A percentile compares a stretch with the other conserved stretches of the same genome.
Evolutionary conservation across 2,797 vertebrate species (phyloP).

Genomic region (Karalla daura): DNA sequence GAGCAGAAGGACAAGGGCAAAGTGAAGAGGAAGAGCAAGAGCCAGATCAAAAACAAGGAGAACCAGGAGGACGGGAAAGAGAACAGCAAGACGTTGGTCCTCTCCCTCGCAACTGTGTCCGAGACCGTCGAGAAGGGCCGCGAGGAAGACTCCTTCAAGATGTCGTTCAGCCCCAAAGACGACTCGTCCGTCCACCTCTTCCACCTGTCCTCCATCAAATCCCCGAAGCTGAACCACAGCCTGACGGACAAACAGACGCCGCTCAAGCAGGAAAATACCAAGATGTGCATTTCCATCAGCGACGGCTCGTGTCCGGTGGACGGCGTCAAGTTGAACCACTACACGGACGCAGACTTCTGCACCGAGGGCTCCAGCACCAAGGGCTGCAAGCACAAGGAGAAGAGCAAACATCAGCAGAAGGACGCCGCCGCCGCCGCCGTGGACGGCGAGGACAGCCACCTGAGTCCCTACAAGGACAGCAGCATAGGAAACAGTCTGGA

Average conservation of each 20-base stretch:
- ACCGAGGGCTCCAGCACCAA: constrained; percentile 95
- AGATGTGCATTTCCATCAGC: constrained; percentile 90
- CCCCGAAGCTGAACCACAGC: constrained; percentile 93
- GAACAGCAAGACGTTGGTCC: constrained; percentile 90
- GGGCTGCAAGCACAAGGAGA: constrained; percentile 96
- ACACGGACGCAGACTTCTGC: constrained; percentile 89
- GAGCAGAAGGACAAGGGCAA: constrained; percentile 97
- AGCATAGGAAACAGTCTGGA: constrained; percentile 88
- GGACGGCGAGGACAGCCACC: constrained; percentile 90
- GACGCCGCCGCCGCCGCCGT: constrained; percentile 84
- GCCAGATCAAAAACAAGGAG: constrained; percentile 98
- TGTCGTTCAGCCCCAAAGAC: constrained; percentile 96
- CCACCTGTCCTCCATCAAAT: constrained; percentile 93
- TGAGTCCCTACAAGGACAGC: constrained; percentile 90
- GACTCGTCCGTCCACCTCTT: constrained; percentile 96
- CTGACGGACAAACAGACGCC: constrained; percentile 93
- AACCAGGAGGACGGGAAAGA: constrained; percentile 97
- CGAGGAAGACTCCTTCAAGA: constrained; percentile 96
- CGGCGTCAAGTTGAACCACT: constrained; percentile 90
- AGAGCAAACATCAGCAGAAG: constrained; percentile 95
- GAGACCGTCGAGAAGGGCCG: constrained; percentile 90
- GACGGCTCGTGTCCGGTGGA: constrained; percentile 89
- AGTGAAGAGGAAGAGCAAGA: constrained; percentile 96
- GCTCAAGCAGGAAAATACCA: constrained; percentile 95
- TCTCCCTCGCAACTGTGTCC: constrained; percentile 83